phyloP scores from a whole-genome alignment of 2,797 vertebrate genomes.

The Discoglossus pictus region DNA sequence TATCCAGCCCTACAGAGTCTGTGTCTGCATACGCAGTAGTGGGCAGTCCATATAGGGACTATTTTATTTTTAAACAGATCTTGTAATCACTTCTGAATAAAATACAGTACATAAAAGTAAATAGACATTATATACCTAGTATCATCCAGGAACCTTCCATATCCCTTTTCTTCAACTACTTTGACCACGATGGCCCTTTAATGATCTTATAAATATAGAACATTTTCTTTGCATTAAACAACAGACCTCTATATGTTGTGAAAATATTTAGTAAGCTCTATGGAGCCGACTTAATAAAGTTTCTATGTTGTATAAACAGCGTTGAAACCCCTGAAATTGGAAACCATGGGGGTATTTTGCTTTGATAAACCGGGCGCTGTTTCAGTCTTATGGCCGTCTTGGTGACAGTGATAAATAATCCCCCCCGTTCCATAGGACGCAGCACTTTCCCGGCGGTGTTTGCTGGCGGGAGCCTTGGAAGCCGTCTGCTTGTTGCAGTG shows the following conservation, averaged over 20 bases:
- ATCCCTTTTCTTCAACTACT: neutral
- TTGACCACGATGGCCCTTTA: too few relatives aligned
- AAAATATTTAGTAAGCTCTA: conserved; percentile 4
- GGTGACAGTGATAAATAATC: conserved; percentile 35
- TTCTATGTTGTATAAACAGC: conserved; percentile 1
- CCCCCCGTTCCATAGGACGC: conserved; percentile 26
- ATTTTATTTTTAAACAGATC: too few relatives aligned
- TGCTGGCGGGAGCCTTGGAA: conserved; percentile 35
- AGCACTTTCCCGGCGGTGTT: conserved; percentile 25
- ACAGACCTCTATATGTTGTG: neutral
- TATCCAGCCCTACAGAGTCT: too few relatives aligned
- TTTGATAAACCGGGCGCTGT: conserved; percentile 27
- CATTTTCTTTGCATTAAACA: neutral
- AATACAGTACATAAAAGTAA: too few relatives aligned
- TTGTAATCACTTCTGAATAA: too few relatives aligned
- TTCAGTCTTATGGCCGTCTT: neutral
- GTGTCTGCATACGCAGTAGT: too few relatives aligned
- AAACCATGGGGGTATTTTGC: conserved; percentile 13
- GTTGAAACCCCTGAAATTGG: conserved; percentile 4
- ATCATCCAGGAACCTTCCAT: neutral
- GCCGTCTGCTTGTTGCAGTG: conserved; percentile 3
- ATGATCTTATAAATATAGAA: too few relatives aligned
- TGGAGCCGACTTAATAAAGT: neutral
- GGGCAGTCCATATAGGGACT: too few relatives aligned
- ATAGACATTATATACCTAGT: too few relatives aligned